Conservation (phyloP, 2,888 invertebrate genomes). For the Bellardia bayeri region DNA sequence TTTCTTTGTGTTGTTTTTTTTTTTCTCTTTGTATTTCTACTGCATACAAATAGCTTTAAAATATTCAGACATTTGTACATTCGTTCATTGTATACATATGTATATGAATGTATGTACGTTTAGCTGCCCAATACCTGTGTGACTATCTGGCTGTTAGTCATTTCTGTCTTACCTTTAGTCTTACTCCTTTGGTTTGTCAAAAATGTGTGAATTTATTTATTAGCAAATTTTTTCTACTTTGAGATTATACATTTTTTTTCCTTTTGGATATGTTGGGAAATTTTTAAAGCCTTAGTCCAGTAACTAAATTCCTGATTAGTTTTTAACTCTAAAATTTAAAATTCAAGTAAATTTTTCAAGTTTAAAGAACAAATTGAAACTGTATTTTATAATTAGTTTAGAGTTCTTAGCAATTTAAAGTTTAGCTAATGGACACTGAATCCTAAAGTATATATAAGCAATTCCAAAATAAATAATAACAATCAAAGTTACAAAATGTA, state of each 20-base stretch:
- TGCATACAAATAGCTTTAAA: conserved; percentile 55
- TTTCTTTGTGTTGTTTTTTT: conserved; percentile 67
- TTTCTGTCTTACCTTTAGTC: conserved; percentile 68
- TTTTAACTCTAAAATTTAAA: too few species aligned
- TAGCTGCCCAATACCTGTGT: conserved; percentile 7
- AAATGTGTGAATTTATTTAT: conserved; percentile 68
- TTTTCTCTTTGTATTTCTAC: conserved; percentile 74
- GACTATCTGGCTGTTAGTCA: conserved; percentile 20
- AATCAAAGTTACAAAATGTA: too few species aligned
- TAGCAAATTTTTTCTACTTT: conserved; percentile 22
- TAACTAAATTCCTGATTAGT: too few species aligned
- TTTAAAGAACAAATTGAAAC: too few species aligned
- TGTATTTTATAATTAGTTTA: too few species aligned
- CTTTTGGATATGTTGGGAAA: not conserved
- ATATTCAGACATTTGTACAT: conserved; percentile 71
- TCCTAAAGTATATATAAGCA: too few species aligned
- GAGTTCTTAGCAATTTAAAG: too few species aligned
- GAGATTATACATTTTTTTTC: not conserved
- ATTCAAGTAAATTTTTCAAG: too few species aligned
- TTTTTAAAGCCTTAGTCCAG: not conserved
- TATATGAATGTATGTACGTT: not conserved
- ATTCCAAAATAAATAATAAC: too few species aligned
- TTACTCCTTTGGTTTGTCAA: conserved; percentile 54
- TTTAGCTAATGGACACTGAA: too few species aligned
- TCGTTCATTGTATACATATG: not conserved